Evolutionary conservation across 2,797 vertebrate species (phyloP).

Genomic region (Onychomys torridus): DNA sequence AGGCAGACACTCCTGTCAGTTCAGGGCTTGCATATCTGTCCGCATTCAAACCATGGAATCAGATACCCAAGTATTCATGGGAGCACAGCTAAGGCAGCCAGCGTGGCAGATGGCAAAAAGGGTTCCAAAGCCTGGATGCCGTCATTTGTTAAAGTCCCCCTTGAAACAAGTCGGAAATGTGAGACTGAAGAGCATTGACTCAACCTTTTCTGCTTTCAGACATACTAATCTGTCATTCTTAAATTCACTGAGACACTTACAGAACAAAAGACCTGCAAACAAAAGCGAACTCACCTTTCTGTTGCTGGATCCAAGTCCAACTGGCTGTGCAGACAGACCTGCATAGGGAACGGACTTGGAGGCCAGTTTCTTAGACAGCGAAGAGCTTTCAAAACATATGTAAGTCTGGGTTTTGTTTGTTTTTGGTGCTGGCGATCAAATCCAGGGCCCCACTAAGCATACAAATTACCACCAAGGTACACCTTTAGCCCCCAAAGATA

Average conservation of each 20-base stretch:
- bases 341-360: not conserved
- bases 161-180: not conserved
- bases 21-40: not conserved
- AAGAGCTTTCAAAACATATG: not conserved
- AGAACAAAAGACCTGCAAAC: not conserved
- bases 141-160: not conserved
- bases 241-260: slow-evolving; percentile 6
- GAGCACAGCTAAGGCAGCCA: not conserved
- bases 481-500: not conserved
- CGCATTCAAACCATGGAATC: not conserved
- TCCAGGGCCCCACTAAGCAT: not conserved
- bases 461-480: not conserved
- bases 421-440: not conserved
- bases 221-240: not conserved
- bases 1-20: not conserved
- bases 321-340: not conserved
- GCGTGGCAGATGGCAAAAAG: not conserved
- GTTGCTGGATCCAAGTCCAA: not conserved
- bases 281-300: not conserved
- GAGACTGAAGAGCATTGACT: not conserved
- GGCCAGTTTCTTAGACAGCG: not conserved
- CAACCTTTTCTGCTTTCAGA: slow-evolving; percentile 35
- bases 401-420: not conserved
- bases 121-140: not conserved
- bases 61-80: not conserved